Percentiles rank a stretch among this genome's conserved stretches.
These are phyloP conservation scores for Montipora capricornis DNA, from an alignment of 64 coral and sea anemone species.

Conservation along the genomic window DNA sequence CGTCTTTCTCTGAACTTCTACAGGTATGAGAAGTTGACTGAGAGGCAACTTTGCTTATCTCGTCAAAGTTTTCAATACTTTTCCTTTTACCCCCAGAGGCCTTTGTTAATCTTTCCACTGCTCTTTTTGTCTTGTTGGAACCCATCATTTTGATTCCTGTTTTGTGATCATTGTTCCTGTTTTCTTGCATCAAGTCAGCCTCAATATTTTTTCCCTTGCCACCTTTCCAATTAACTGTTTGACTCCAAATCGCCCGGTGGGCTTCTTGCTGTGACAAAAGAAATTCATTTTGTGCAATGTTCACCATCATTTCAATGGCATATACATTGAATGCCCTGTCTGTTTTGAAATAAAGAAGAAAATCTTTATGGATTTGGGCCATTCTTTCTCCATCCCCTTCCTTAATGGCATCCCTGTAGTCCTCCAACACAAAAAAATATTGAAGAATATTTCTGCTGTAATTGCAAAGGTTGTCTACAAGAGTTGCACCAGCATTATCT, in stretches of 20 bases:
- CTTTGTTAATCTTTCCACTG: constrained; percentile 7
- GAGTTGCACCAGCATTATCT: too few relatives aligned
- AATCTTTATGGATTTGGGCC: too few relatives aligned
- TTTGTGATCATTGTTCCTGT: constrained; percentile 45
- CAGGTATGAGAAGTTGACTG: too few relatives aligned
- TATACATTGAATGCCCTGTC: too few relatives aligned
- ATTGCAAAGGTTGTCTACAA: neutral
- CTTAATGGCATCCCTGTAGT: constrained; percentile 40
- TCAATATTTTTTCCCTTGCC: constrained; percentile 44
- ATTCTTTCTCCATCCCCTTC: neutral
- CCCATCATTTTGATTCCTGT: constrained; percentile 38
- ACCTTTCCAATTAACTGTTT: constrained; percentile 67
- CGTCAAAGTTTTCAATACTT: too few relatives aligned
- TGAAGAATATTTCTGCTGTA: constrained; percentile 55
- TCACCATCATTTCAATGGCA: too few relatives aligned
- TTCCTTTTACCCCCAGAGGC: too few relatives aligned
- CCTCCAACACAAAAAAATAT: constrained; percentile 56
- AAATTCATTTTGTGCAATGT: constrained; percentile 42
- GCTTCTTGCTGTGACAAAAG: constrained; percentile 10
- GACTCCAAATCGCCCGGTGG: constrained; percentile 40
- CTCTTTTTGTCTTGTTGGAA: constrained; percentile 38
- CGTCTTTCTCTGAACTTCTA: constrained; percentile 9
- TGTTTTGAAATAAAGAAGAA: too few relatives aligned
- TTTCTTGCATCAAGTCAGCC: constrained; percentile 35
- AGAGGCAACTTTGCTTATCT: too few relatives aligned